Percentiles rank a stretch among this genome's conserved stretches.
Evolutionary conservation across 2,797 vertebrate species (phyloP).

Genomic region (Coluber constrictor): DNA sequence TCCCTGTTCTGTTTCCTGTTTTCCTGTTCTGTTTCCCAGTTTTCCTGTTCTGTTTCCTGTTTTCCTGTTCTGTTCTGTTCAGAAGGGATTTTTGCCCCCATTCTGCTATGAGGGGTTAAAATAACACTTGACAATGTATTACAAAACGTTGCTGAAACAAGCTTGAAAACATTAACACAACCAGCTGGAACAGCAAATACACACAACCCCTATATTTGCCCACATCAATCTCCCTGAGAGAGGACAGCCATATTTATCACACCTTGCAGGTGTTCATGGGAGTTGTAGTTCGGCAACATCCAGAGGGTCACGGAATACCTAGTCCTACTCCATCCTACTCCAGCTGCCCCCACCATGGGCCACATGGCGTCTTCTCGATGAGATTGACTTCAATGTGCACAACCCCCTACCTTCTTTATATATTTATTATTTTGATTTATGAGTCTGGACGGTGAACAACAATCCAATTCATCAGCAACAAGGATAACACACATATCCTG

Average conservation of each 20-base stretch:
- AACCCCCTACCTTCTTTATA: neutral
- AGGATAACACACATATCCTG: neutral
- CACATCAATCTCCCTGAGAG: no score
- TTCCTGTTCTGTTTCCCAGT: no score
- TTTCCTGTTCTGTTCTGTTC: no score
- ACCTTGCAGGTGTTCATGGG: neutral
- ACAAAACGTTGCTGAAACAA: neutral
- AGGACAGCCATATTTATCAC: neutral
- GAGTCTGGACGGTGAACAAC: neutral
- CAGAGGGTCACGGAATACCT: neutral
- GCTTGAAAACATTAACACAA: neutral
- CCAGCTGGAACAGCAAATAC: neutral
- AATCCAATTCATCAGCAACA: neutral
- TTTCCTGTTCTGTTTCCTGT: no score
- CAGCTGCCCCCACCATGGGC: no score
- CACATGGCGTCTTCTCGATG: no score
- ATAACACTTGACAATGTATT: neutral
- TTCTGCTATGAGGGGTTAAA: neutral
- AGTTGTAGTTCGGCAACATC: neutral
- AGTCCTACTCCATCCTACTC: neutral
- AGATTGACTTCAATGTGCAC: neutral
- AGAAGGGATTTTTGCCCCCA: neutral
- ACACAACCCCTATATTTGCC: neutral
- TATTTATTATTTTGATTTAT: neutral
- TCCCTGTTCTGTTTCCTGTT: no score